A percentile compares a stretch with the other conserved stretches of the same genome.
Evolutionary conservation across 2,113 vertebrate genomes (phyloP).

Genomic region (Rhea pennata): DNA sequence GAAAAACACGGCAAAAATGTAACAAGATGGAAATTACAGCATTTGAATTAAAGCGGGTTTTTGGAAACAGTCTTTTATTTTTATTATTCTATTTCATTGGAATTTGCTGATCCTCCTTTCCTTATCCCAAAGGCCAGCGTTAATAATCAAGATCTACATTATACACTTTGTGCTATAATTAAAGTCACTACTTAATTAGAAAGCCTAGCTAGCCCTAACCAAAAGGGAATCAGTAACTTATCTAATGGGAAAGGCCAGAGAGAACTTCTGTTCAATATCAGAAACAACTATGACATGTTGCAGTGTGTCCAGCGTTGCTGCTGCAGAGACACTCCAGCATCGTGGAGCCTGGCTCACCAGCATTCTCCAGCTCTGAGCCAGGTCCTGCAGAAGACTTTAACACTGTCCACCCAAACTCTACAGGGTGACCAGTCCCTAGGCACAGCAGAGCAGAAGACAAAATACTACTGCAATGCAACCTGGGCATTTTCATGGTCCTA

Average conservation of each 20-base stretch:
- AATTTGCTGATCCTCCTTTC: slow-evolving; percentile 37
- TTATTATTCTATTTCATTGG: slow-evolving; percentile 64
- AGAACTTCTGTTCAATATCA: not conserved
- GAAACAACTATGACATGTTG: not conserved
- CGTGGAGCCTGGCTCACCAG: not conserved
- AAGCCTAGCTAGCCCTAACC: slow-evolving; percentile 57
- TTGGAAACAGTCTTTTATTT: slow-evolving; percentile 29
- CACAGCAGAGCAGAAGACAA: not conserved
- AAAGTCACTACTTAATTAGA: slow-evolving; percentile 73
- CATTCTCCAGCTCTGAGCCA: not conserved
- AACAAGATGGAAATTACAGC: not conserved
- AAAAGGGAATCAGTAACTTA: slow-evolving; percentile 58
- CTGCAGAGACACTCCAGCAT: not conserved
- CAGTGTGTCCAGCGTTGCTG: not conserved
- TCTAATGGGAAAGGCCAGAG: slow-evolving; percentile 27
- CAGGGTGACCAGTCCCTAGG: not conserved
- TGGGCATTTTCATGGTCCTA: not conserved
- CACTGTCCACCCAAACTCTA: not conserved
- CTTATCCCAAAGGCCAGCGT: slow-evolving; percentile 44
- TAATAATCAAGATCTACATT: slow-evolving; percentile 69
- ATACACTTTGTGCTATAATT: slow-evolving; percentile 64
- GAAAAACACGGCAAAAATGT: slow-evolving; percentile 3
- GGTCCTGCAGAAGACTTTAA: not conserved
- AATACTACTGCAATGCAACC: not conserved
- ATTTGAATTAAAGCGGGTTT: not conserved